Percentiles rank a stretch among this genome's conserved stretches.
phyloP scores from a whole-genome alignment of 1,140 invertebrate genomes.

The Charaxes varanes region DNA sequence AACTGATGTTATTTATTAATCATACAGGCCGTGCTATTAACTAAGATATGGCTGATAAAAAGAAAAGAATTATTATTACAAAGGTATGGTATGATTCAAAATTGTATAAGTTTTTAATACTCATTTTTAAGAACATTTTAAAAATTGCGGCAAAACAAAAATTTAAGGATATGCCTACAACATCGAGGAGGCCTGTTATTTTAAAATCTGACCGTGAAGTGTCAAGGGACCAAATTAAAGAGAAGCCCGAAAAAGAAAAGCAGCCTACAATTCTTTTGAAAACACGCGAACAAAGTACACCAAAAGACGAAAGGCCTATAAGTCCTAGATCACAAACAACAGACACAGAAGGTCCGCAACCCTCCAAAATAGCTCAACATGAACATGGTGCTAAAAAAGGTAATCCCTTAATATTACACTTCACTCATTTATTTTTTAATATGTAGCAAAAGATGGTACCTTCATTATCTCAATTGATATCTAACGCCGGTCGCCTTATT shows the following conservation, averaged over 20 bases:
- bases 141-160: not conserved
- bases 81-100: slow-evolving; percentile 33
- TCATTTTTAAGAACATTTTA: slow-evolving; percentile 6
- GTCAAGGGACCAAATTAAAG: slow-evolving; percentile 44
- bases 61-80: slow-evolving; percentile 57
- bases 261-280: slow-evolving; percentile 69
- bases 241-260: slow-evolving; percentile 62
- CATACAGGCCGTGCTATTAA: too few species aligned
- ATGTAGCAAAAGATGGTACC: too few species aligned
- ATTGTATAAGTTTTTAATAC: not conserved
- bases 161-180: slow-evolving; percentile 42
- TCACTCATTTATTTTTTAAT: too few species aligned
- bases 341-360: slow-evolving; percentile 45
- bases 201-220: slow-evolving; percentile 64
- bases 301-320: slow-evolving; percentile 62
- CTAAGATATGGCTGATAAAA: slow-evolving; percentile 66
- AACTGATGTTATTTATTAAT: too few species aligned
- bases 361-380: slow-evolving; percentile 68
- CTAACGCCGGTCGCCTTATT: too few species aligned
- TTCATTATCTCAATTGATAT: too few species aligned
- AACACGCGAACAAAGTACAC: slow-evolving; percentile 60
- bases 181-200: slow-evolving; percentile 55
- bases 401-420: slow-evolving; percentile 2
- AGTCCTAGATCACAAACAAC: slow-evolving; percentile 56
- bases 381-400: slow-evolving; percentile 67